phyloP scores from a whole-genome alignment of 2,797 vertebrate genomes.

The Kryptopterus vitreolus region DNA sequence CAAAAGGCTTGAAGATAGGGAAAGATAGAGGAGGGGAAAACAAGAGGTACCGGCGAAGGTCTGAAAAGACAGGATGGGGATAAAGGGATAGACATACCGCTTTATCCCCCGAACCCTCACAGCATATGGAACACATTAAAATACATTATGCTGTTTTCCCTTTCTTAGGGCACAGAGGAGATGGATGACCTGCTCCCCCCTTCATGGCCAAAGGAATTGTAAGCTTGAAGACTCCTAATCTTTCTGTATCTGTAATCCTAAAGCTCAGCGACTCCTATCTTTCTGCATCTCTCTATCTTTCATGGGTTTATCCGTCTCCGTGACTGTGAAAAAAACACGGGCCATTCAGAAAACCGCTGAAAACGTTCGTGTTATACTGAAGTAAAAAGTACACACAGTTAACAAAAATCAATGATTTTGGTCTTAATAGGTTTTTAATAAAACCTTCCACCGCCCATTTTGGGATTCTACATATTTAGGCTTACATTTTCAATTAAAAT shows the following conservation, averaged over 20 bases:
- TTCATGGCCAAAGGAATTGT: constrained; percentile 5
- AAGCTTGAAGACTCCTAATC: background rate
- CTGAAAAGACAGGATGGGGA: constrained; percentile 25
- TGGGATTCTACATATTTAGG: background rate
- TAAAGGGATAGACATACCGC: constrained; percentile 24
- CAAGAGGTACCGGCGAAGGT: constrained; percentile 36
- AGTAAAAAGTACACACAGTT: background rate
- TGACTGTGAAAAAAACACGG: background rate
- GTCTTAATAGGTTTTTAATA: background rate
- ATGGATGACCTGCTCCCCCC: constrained; percentile 1
- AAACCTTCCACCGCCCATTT: constrained; percentile 1
- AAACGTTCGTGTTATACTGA: too few species aligned
- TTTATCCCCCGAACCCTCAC: constrained; percentile 42
- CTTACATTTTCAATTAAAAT: background rate
- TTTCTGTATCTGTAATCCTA: constrained; percentile 15
- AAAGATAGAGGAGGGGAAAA: constrained; percentile 26
- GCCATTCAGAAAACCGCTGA: too few species aligned
- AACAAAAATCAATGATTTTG: background rate
- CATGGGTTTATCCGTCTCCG: background rate
- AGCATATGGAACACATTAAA: constrained; percentile 48
- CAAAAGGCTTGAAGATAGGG: constrained; percentile 1
- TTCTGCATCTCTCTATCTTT: background rate
- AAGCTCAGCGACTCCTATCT: constrained; percentile 4
- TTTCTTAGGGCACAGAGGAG: constrained; percentile 14
- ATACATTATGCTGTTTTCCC: constrained; percentile 41